Percentiles rank a stretch among this genome's conserved stretches.
Conservation (phyloP, 2,888 invertebrate genomes). For the Oscheius sp. region DNA sequence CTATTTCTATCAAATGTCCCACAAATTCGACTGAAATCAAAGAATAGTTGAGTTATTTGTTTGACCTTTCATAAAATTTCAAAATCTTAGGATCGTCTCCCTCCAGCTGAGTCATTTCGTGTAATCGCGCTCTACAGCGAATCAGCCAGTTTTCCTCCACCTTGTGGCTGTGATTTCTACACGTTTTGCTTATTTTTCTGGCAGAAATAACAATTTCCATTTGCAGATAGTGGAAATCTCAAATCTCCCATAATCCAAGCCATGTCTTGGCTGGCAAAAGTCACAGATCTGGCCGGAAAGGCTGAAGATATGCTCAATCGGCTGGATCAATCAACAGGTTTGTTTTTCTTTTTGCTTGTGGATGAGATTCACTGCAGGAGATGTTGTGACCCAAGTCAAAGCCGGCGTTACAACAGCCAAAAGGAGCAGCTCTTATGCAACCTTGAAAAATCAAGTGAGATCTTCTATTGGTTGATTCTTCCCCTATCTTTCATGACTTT, state of each 20-base stretch:
- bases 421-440: constrained; percentile 27
- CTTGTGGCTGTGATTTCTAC: background rate
- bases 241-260: background rate
- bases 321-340: constrained; percentile 81
- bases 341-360: constrained; percentile 41
- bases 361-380: constrained; percentile 33
- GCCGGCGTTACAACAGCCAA: background rate
- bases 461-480: background rate
- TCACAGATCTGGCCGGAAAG: constrained; percentile 54
- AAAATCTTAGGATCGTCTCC: background rate
- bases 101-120: background rate
- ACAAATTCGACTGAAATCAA: no score
- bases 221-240: background rate
- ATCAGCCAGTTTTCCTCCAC: constrained; percentile 2
- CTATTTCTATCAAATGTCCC: no score
- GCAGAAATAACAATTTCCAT: background rate
- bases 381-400: constrained; percentile 38
- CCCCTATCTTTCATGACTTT: background rate
- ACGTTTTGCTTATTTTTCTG: background rate
- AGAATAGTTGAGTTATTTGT: no score
- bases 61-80: no score
- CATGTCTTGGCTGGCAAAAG: constrained; percentile 63
- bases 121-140: background rate
- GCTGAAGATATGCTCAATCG: constrained; percentile 76
- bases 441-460: constrained; percentile 18